Base-by-base conservation (phyloP, 1,140 invertebrate genomes). In the Globodera rostochiensis region DNA sequence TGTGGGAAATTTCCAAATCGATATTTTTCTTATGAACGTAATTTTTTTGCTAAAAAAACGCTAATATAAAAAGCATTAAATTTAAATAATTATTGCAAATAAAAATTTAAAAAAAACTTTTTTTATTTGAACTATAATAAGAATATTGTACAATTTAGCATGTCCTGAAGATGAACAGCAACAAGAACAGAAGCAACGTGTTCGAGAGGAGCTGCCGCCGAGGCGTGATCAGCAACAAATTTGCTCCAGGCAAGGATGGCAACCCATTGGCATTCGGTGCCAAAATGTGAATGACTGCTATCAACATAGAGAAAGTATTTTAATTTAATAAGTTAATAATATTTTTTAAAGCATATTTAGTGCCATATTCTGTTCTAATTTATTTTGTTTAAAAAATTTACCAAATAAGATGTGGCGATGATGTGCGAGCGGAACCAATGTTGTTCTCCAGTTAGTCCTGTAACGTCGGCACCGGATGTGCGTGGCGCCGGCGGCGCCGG, bases 21-120 rank as follows among this genome's bases (percentile, higher is more conserved):
- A 25, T 71, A 71, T 71, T 71, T 71, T 47, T 71, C 69, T 19
- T 71, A 71, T 71, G 69, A 71, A 71, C 69, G 69, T 71, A 47
- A 47, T 4, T 64, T 64, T 6, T 53, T 53, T 7, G 50, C 50
- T 13, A 13, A 13, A 13, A 13, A 13, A 9, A 13, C 50, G 5
- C 4, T 7, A 3, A 36, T 36, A 36, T 36, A 53, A 53, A 6
- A 53, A 53, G 50, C 50, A 53, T 53, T 53, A 13, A 11, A 19
- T 64, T 19, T 64, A 15, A 64, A 64, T 3, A 36, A 0, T 25
- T 36, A 36, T 36, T 36, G 36, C 36, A 1, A 36, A 36, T 3
- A 36, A 36, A 36, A 36, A 36, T 36, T 36, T 36, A 36, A 36
- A 36, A 36, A 36, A 36, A 36, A 36, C 1, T 36, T 36, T 36